phyloP scores from a whole-genome alignment of 2,888 invertebrate genomes.

The Silvanus unidentatus region DNA sequence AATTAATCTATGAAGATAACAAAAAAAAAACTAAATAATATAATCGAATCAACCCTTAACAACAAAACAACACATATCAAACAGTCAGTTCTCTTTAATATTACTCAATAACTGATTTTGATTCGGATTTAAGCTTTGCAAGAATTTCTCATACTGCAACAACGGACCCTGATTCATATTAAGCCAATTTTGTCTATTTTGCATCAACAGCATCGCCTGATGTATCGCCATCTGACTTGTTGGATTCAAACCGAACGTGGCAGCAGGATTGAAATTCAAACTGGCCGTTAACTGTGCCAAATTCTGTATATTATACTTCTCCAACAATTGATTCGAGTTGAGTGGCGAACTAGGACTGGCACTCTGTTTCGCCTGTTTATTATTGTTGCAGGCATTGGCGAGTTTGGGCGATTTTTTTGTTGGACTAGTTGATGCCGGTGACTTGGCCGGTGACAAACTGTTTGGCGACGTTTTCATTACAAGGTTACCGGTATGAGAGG shows the following conservation, averaged over 20 bases:
- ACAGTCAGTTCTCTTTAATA: slow-evolving; percentile 34
- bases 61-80: not conserved
- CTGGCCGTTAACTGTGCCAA: slow-evolving; percentile 43
- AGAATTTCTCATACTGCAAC: slow-evolving; percentile 43
- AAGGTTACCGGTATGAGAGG: not conserved
- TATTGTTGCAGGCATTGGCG: not conserved
- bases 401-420: slow-evolving; percentile 6
- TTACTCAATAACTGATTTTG: slow-evolving; percentile 29
- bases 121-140: slow-evolving; percentile 37
- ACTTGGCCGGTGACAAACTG: not conserved
- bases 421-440: not conserved
- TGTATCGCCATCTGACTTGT: slow-evolving; percentile 36
- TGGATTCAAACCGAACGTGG: slow-evolving; percentile 22
- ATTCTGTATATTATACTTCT: slow-evolving; percentile 45
- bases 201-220: slow-evolving; percentile 43
- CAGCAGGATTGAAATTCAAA: slow-evolving; percentile 39
- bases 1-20: slow-evolving; percentile 5
- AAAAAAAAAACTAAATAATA: slow-evolving; percentile 16
- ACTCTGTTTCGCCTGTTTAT: slow-evolving; percentile 11
- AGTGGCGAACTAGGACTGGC: slow-evolving; percentile 20
- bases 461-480: not conserved
- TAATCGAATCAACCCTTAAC: not conserved
- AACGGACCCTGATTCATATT: slow-evolving; percentile 35
- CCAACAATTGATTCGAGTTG: slow-evolving; percentile 40
- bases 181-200: slow-evolving; percentile 42